Base-by-base conservation (phyloP, 2,888 invertebrate species). In the Byasa hedistus region DNA sequence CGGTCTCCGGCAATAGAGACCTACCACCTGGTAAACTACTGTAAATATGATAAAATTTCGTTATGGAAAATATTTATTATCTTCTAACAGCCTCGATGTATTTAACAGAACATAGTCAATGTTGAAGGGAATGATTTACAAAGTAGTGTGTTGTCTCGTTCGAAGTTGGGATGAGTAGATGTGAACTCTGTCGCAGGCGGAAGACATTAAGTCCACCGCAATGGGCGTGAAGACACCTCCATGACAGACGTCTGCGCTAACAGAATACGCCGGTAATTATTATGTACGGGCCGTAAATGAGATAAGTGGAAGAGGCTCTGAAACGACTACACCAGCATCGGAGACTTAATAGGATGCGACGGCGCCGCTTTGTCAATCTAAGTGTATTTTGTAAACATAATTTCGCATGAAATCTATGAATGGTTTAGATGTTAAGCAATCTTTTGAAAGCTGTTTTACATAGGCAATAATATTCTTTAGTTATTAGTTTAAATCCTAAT, bases 221-320 rank as follows among this genome's bases (percentile, higher is more conserved):
- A 64, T 57, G 57, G 61, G 62, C 58, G 58, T 66, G 59, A 59
- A 56, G 59, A 62, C 63, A 64, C 24, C 58, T 52, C 56, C 48
- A 61, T 56, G 64, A 57, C 67, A 60, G 55, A 61, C 65, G 36
- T 63, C 57, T 36, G 32, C 60, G 39, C 60, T 63, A 64, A 67
- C 64, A 64, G 64, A 67, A 64, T 60, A 67, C 52, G 56, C 56
- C 60, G 57, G 59, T 67, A 67, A 64, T 57, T 60, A 67, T 60
- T 60, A 67, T 39, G 55, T 67, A 64, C 63, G 44, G 59, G 51
- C 24, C 36, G 66, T 60, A 60, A 66, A 66, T 23, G 55, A 58
- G 63, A 63, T 60, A 62, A 56, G 56, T 57, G 48, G 61, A 65
- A 36, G 44, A 22, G 7, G 57, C 56, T 36, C 23, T 48, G 32